Conservation (phyloP, 2,888 invertebrate genomes). For the Polylopha cassiicola region DNA sequence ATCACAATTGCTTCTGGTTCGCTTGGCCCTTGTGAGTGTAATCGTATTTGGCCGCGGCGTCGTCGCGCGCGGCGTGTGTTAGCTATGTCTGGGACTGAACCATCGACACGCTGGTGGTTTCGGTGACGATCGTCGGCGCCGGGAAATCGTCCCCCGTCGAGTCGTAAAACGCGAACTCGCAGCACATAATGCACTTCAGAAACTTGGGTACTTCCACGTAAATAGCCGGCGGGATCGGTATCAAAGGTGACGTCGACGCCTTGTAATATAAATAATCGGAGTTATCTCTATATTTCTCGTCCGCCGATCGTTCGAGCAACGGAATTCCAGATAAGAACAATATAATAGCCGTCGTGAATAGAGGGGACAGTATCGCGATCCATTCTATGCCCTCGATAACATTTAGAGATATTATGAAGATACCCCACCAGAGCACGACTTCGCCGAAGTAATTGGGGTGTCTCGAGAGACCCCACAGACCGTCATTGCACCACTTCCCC, state of each 20-base stretch:
- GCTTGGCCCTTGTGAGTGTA: constrained; percentile 42
- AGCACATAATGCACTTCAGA: constrained; percentile 89
- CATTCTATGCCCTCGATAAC: constrained; percentile 91
- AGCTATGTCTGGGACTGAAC: constrained; percentile 85
- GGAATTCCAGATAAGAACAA: constrained; percentile 95
- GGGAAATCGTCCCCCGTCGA: constrained; percentile 81
- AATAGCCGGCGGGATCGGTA: constrained; percentile 91
- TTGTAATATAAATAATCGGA: constrained; percentile 93
- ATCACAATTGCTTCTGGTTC: constrained; percentile 69
- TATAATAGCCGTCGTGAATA: constrained; percentile 91
- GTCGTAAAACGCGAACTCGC: constrained; percentile 93
- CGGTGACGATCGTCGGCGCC: constrained; percentile 80
- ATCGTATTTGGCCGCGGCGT: constrained; percentile 59
- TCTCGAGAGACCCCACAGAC: constrained; percentile 91
- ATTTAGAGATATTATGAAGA: constrained; percentile 91
- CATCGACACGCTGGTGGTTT: constrained; percentile 83
- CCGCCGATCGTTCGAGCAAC: constrained; percentile 89
- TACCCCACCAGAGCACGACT: constrained; percentile 95
- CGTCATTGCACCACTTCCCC: constrained; percentile 95
- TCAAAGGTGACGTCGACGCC: constrained; percentile 90
- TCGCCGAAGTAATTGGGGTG: constrained; percentile 98
- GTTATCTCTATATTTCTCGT: constrained; percentile 92
- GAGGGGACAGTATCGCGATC: constrained; percentile 90
- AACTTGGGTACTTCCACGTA: constrained; percentile 92
- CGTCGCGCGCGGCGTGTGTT: constrained; percentile 68